Conservation (phyloP, 2,888 invertebrate species). For the Dione juno region DNA sequence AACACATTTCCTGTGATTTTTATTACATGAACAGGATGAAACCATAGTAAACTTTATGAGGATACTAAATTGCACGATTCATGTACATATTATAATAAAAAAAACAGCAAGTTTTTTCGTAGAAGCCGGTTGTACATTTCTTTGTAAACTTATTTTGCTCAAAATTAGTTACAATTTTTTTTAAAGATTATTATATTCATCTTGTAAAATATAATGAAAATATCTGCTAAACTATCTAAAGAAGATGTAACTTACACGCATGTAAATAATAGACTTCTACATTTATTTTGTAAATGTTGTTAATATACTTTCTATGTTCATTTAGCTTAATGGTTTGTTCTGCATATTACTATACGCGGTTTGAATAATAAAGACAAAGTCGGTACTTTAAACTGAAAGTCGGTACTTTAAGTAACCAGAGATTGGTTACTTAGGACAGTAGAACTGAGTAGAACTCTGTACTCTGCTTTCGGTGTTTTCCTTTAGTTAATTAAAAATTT, state of each 20-base stretch:
- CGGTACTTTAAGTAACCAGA: no score
- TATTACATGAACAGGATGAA: constrained; percentile 36
- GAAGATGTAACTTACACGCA: neutral
- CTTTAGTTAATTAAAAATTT: neutral
- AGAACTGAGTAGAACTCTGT: no score
- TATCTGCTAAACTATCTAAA: neutral
- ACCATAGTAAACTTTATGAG: constrained; percentile 31
- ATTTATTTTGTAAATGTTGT: neutral
- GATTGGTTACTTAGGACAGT: no score
- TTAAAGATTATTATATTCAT: neutral
- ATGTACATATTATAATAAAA: constrained; percentile 11
- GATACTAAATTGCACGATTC: constrained; percentile 27
- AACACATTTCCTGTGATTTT: constrained; percentile 35
- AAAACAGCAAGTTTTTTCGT: neutral
- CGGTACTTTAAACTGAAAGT: no score
- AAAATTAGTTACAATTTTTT: neutral
- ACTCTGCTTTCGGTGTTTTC: neutral
- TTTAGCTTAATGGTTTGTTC: no score
- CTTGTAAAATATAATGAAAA: neutral
- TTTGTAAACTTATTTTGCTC: neutral
- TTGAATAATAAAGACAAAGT: no score
- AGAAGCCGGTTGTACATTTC: neutral
- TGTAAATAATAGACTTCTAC: neutral
- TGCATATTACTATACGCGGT: no score
- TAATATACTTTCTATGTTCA: neutral